These are phyloP conservation scores for Oryzias javanicus DNA, from an alignment of 2,113 vertebrate genomes.

Conservation along the genomic window DNA sequence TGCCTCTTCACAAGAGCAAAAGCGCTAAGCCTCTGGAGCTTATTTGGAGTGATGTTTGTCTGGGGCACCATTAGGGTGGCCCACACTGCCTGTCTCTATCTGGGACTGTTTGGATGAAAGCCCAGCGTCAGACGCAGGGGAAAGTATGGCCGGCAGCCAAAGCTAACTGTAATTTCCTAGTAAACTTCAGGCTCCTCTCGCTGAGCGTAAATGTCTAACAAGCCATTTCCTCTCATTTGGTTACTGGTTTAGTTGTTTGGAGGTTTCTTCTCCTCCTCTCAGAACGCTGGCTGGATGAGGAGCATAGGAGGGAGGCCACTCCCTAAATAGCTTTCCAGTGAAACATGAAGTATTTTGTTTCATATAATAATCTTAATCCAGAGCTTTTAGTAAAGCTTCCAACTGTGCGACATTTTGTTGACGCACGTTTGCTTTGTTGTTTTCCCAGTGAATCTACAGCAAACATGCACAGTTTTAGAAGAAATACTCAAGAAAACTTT, in stretches of 20 bases:
- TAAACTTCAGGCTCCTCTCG: neutral
- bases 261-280: constrained; percentile 7
- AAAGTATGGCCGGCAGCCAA: constrained; percentile 26
- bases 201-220: neutral
- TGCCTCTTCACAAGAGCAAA: constrained; percentile 3
- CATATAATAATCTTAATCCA: neutral
- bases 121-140: constrained; percentile 23
- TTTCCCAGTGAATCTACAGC: too few species aligned
- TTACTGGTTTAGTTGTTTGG: neutral
- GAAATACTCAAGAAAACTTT: too few species aligned
- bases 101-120: constrained; percentile 30
- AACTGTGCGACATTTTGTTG: too few species aligned
- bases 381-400: too few species aligned
- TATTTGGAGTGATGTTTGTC: constrained; percentile 30
- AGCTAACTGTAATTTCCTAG: neutral
- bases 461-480: too few species aligned
- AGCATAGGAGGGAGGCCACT: constrained; percentile 5
- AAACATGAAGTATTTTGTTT: neutral
- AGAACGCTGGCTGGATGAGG: neutral
- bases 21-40: neutral
- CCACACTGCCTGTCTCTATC: constrained; percentile 12
- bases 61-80: constrained; percentile 21
- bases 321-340: neutral
- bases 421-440: too few species aligned
- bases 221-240: constrained; percentile 3